phyloP scores from a whole-genome alignment of 2,113 vertebrate genomes.

The Chionis minor region DNA sequence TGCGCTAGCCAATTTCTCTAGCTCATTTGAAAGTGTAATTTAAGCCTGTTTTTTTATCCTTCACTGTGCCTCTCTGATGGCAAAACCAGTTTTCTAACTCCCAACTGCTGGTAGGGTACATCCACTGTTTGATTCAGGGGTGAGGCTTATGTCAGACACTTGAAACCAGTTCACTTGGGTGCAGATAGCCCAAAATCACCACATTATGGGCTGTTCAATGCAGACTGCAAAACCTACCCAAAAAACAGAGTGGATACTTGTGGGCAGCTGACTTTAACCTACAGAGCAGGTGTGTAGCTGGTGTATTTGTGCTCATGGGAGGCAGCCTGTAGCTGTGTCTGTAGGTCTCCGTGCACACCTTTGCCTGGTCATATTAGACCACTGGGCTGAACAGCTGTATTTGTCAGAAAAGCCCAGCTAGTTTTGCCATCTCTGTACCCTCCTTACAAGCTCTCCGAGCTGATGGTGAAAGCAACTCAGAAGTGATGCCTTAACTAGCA shows the following conservation, averaged over 20 bases:
- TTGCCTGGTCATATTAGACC: background rate
- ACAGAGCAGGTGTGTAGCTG: background rate
- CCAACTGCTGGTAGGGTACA: background rate
- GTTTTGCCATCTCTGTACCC: background rate
- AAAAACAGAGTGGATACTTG: background rate
- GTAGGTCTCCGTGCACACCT: background rate
- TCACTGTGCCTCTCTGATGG: background rate
- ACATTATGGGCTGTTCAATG: background rate
- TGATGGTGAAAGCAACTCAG: background rate
- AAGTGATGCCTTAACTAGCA: background rate
- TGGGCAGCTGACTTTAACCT: background rate
- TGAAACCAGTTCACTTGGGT: background rate
- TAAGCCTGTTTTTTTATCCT: background rate
- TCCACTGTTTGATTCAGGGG: background rate
- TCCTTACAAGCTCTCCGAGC: background rate
- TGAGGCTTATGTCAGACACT: background rate
- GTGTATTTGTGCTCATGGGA: background rate
- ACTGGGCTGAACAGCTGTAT: background rate
- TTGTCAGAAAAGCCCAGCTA: background rate
- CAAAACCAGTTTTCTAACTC: background rate
- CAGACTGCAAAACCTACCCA: background rate
- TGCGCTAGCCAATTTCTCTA: background rate
- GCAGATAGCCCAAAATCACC: background rate
- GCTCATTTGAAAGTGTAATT: conserved; percentile 35
- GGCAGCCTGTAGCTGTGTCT: background rate